A percentile compares a stretch with the other conserved stretches of the same genome.
Conservation (phyloP, 1,140 invertebrate genomes). For the Meloidogyne exigua region DNA sequence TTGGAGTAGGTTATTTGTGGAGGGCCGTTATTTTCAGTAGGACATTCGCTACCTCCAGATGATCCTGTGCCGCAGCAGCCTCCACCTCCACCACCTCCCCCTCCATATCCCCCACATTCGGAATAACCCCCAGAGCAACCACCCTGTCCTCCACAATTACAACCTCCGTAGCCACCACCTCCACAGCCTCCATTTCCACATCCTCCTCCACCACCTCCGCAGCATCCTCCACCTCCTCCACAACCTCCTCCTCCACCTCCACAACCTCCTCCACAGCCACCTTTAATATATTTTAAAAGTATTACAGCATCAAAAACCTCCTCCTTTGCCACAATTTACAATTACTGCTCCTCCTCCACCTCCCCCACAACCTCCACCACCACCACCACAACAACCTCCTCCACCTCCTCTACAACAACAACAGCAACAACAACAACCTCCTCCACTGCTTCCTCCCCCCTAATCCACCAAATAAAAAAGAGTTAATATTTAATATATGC, state of each 20-base stretch:
- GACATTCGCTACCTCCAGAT: neutral
- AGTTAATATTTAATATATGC: neutral
- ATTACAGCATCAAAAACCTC: neutral
- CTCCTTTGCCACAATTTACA: slow-evolving; percentile 3
- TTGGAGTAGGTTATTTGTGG: neutral
- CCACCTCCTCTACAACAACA: neutral
- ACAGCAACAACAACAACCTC: slow-evolving; percentile 13
- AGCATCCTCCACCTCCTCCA: neutral
- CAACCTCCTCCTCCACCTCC: neutral
- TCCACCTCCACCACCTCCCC: neutral
- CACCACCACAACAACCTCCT: slow-evolving; percentile 6
- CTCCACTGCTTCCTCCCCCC: slow-evolving; percentile 23
- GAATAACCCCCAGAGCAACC: too few relatives aligned
- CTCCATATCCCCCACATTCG: neutral
- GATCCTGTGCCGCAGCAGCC: neutral
- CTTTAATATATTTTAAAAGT: too few relatives aligned
- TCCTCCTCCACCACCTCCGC: neutral
- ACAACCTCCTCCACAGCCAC: neutral
- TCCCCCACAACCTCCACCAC: neutral
- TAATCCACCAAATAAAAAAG: slow-evolving; percentile 30
- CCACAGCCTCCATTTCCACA: too few relatives aligned
- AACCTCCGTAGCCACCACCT: neutral
- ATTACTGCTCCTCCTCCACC: slow-evolving; percentile 8
- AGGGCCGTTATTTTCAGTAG: neutral
- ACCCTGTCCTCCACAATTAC: neutral